Evolutionary conservation across 1,140 invertebrate genomes (phyloP), one percentile per base, ranked within the genome.

Genomic region (Bradynema listronoti): DNA sequence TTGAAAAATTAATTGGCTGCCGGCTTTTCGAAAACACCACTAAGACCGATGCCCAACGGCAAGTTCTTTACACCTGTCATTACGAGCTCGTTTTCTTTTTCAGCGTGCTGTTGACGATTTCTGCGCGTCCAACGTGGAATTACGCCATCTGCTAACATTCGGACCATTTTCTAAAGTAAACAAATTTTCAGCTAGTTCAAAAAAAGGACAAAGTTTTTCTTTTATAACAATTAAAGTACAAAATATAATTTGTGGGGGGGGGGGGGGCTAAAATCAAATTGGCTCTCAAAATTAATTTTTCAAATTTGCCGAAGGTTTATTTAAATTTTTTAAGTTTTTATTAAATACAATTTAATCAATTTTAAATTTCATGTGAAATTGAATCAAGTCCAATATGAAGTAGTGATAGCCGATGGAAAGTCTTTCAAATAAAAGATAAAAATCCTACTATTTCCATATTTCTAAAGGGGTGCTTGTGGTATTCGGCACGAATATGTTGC

Each of bases 401-500:
- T n/a, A n/a, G n/a, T n/a, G n/a, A n/a, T n/a, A n/a, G n/a, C n/a
- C n/a, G n/a, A n/a, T n/a, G n/a, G n/a, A n/a, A n/a, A n/a, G n/a
- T n/a, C n/a, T n/a, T n/a, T n/a, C n/a, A n/a, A n/a, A n/a, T n/a
- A n/a, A 63, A 5, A 63, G 32, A 9, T 7, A 19, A 25, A 9
- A 53, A n/a, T 25, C 33, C 22, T n/a, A 73, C 72, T 22, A 69
- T 58, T 57, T 77, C 74, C 36, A 77, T 72, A 49, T 77, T 77
- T 47, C 74, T 43, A 62, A 67, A 77, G 3, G 74, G 74, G 51
- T 77, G 75, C 29, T 75, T 78, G 27, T 57, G 59, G 75, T 73
- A 78, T 50, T 65, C 60, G 9, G 73, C 75, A 16, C 62, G 49
- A 22, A 68, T 41, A 60, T 77, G 75, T 7, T 63, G 66, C 14